Evolutionary conservation across 1,140 invertebrate genomes (phyloP), one percentile per base, ranked within the genome.

Genomic region (Pseudachorutes palmiensis): DNA sequence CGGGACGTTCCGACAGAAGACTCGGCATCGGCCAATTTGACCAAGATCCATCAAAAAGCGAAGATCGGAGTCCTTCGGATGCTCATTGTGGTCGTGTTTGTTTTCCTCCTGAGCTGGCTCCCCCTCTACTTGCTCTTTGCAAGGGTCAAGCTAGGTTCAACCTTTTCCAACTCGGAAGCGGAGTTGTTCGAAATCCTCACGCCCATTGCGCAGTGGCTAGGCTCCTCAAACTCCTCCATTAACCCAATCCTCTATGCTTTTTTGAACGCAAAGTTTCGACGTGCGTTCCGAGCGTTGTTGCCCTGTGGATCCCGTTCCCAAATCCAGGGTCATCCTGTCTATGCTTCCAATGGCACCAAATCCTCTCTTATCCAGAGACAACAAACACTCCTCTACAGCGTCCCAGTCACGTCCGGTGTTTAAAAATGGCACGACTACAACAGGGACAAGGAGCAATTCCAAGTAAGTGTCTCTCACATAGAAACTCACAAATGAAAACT

Each of bases 61-160:
- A 94, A 94, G 80, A 88, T 85, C 1, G 94, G 94, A 77, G 94
- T 97, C 24, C 88, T 97, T 2, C 96, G 97, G 79, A 98, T 98
- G 95, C 80, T 98, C 65, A 86, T 96, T 0, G 89, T 91, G 0
- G 94, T 98, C 0, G 93, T 97, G 1, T 88, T 96, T 19, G 81
- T 97, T 0, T 98, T 98, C 78, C 90, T 94, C 0, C 78, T 95
- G 0, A 96, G 92, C 22, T 98, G 95, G 95, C 81, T 95, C 69
- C 95, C 95, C 0, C 82, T 98, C 12, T 97, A 98, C 80, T 84
- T 87, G 2, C 91, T 94, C 72, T 93, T 94, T 75, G 87, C 90
- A 0, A 80, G 90, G 64, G 88, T 94, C 74, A 94, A 94, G 77
- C 81, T 94, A 1, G 86, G 88, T 24, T 85, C 85, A 1, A 82